Evolutionary conservation across 2,113 vertebrate species (phyloP), one percentile per base, ranked within the genome.

Genomic region (Cepphus grylle): DNA sequence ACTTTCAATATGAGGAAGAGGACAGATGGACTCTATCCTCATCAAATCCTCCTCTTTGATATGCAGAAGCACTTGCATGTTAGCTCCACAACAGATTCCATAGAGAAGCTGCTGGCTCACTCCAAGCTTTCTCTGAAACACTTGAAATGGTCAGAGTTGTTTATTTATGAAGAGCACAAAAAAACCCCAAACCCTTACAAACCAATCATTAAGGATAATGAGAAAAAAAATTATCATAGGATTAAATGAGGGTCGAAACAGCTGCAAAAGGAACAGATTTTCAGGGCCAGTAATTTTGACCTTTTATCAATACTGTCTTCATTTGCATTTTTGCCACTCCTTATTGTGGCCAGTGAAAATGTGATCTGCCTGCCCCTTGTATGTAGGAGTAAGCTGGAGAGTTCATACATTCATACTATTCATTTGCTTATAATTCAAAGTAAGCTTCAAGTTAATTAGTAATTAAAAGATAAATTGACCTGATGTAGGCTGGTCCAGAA

Each of bases 91-190:
- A 88, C 36, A 85, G 36, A 63, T 74, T 82, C 18, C 25, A 94
- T 49, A 84, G 58, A 85, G 81, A 55, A 78, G 29, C 43, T 83
- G 45, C 12, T 94, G 50, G 25, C 86, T 95, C 38, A 65, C 36
- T 87, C 38, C 55, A 66, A 70, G 72, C 40, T 89, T 92, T 81
- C 67, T 82, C 29, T 22, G 61, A 81, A 90, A 55, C 63, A 78
- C 52, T 90, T 63, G 55, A 94, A 93, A 40, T 84, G 30, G 36
- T 61, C 69, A 88, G 55, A 86, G 52, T 53, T 92, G 43, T 92
- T 93, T 96, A 73, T 78, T 94, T 83, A 81, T 49, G 52, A 86
- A 86, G 52, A 90, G 36, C 47, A 78, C 27, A 86, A 93, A 92
- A 40, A 79, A 85, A 38, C 0, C 8, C 2, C 8, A 93, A 91